Percentiles rank a stretch among this genome's conserved stretches.
phyloP scores from a whole-genome alignment of 23 tunicate genomes.

The Clavelina lepadiformis region DNA sequence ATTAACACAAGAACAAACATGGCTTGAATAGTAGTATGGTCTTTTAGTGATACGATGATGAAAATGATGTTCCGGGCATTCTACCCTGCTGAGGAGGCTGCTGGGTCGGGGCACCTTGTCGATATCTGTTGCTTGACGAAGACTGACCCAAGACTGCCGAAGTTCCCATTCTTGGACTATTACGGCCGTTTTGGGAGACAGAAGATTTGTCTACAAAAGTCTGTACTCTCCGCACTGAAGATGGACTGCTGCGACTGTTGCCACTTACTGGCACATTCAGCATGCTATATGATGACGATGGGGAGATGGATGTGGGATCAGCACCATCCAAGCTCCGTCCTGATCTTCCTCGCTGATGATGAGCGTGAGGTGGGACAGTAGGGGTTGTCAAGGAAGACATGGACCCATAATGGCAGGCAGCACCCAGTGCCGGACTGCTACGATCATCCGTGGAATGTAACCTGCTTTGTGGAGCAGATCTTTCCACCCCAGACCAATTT shows the following conservation, averaged over 20 bases:
- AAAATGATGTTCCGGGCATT: conserved; percentile 77
- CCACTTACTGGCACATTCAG: conserved; percentile 17
- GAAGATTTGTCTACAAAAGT: conserved; percentile 38
- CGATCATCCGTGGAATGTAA: background rate
- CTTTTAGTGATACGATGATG: conserved; percentile 77
- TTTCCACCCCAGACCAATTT: conserved; percentile 19
- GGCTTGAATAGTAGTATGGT: no score
- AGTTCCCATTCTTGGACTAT: conserved; percentile 47
- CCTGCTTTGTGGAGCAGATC: background rate
- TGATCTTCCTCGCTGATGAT: conserved; percentile 49
- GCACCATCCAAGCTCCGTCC: conserved; percentile 85
- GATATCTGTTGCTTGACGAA: conserved; percentile 12
- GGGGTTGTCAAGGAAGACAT: conserved; percentile 59
- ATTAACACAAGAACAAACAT: no score
- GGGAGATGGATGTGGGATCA: conserved; percentile 31
- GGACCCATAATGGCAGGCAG: conserved; percentile 69
- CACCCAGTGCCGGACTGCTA: background rate
- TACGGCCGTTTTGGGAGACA: conserved; percentile 39
- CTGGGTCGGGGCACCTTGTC: conserved; percentile 7
- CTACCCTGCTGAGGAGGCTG: conserved; percentile 17
- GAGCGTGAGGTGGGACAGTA: conserved; percentile 22
- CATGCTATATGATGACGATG: conserved; percentile 16
- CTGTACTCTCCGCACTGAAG: conserved; percentile 46
- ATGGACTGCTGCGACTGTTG: conserved; percentile 49
- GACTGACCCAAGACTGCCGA: conserved; percentile 9